These are phyloP conservation scores for Tachypleus tridentatus DNA, from an alignment of 1,140 invertebrate genomes.

Conservation along the genomic window DNA sequence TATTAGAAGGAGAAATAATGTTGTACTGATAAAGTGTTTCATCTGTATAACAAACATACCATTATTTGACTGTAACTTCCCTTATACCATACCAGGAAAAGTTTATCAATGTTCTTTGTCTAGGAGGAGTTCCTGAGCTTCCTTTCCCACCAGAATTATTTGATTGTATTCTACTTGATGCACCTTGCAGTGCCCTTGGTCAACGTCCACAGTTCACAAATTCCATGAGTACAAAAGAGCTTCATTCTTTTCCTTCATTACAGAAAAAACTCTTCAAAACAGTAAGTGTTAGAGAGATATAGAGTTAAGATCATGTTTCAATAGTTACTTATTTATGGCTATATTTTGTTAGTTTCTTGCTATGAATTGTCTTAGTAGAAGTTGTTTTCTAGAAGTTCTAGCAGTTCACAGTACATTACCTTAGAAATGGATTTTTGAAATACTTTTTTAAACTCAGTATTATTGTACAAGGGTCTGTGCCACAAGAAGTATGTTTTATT, in stretches of 20 bases:
- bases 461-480: no score
- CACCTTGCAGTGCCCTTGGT: constrained; percentile 74
- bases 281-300: constrained; percentile 28
- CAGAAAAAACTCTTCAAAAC: constrained; percentile 58
- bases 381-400: constrained; percentile 8
- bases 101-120: no score
- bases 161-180: constrained; percentile 71
- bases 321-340: no score
- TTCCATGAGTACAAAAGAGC: constrained; percentile 46
- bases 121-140: constrained; percentile 31
- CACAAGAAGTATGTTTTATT: no score
- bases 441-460: no score
- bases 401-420: constrained; percentile 20
- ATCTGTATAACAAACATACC: background rate
- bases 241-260: constrained; percentile 59
- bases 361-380: background rate
- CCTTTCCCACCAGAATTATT: constrained; percentile 55
- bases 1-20: background rate
- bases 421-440: no score
- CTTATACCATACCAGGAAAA: constrained; percentile 15
- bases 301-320: no score
- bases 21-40: background rate
- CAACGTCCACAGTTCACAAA: constrained; percentile 61
- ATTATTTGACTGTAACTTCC: constrained; percentile 20
- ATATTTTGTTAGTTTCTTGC: constrained; percentile 7